A percentile compares a stretch with the other conserved stretches of the same genome.
These are phyloP conservation scores for Toxotes jaculatrix DNA, from an alignment of 2,113 vertebrate genomes.

Conservation along the genomic window DNA sequence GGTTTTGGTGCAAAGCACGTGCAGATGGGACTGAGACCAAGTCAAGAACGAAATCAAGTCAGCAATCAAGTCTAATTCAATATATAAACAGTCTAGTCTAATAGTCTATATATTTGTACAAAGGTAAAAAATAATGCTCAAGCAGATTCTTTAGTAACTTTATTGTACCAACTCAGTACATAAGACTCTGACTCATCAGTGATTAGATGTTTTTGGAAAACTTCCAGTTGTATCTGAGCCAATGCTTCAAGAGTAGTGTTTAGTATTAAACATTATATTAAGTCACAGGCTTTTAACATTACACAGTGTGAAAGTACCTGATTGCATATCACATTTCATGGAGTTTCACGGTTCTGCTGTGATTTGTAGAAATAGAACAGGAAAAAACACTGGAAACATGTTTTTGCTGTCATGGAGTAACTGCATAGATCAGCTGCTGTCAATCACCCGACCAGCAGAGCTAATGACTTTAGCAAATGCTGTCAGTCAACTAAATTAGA, in stretches of 20 bases:
- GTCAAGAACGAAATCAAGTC: not conserved
- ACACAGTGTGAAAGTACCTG: not conserved
- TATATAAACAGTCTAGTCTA: not conserved
- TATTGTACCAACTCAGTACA: not conserved
- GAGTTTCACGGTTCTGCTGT: not conserved
- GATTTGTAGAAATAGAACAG: not conserved
- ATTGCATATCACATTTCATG: not conserved
- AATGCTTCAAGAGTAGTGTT: not conserved
- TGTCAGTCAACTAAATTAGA: no score
- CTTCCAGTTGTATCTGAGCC: not conserved
- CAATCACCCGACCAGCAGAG: not conserved
- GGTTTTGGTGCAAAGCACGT: not conserved
- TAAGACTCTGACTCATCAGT: not conserved
- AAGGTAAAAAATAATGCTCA: not conserved
- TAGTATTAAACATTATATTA: not conserved
- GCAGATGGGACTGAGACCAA: not conserved
- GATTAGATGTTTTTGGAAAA: not conserved
- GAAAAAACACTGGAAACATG: not conserved
- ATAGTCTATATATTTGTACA: conserved; percentile 1
- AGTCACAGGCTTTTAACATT: not conserved
- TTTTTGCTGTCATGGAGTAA: not conserved
- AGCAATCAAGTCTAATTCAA: not conserved
- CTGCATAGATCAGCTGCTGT: not conserved
- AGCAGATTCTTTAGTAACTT: not conserved
- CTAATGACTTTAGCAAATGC: no score